Evolutionary conservation across 1,140 invertebrate genomes (phyloP), one percentile per base, ranked within the genome.

Genomic region (Dryas iulia): DNA sequence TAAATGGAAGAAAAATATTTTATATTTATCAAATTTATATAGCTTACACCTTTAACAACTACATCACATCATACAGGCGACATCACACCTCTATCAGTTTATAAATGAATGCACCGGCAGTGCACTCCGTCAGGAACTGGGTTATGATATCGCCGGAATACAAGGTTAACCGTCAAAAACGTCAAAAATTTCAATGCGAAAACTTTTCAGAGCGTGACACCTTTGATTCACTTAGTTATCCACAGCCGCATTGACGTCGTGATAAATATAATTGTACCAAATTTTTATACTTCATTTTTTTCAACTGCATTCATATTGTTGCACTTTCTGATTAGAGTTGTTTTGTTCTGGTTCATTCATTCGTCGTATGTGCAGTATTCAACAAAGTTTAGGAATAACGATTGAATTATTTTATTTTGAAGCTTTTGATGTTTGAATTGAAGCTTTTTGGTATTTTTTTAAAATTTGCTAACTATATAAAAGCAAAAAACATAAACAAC

Each of bases 81-180:
- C 68, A 66, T 21, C 70, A 72, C 69, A 68, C 52, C 53, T 54
- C 57, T 69, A 75, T 69, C 66, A 54, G 70, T 72, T 75, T 66
- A 70, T 69, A 69, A 75, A 69, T 69, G 67, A 75, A 69, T 69
- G 70, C 73, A 66, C 56, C 66, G 59, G 53, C 66, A 70, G 23
- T 59, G 67, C 63, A 68, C 60, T 72, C 14, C 31, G 24, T 23
- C 35, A 65, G 54, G 30, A 65, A 65, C 53, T 65, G 39, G 63
- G 63, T 65, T 65, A 65, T 65, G 54, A 58, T 56, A 65, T 25
- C 54, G 54, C 24, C 53, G 25, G 52, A 65, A 65, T 58, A 56
- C 67, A 69, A 66, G 67, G 58, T 74, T 69, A 66, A 69, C 61
- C 26, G 57, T 68, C 63, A 54, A 65, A 47, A 74, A 59, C 26